These are phyloP conservation scores for Equus przewalskii DNA, from an alignment of 2,113 vertebrate species.

Conservation along the genomic window DNA sequence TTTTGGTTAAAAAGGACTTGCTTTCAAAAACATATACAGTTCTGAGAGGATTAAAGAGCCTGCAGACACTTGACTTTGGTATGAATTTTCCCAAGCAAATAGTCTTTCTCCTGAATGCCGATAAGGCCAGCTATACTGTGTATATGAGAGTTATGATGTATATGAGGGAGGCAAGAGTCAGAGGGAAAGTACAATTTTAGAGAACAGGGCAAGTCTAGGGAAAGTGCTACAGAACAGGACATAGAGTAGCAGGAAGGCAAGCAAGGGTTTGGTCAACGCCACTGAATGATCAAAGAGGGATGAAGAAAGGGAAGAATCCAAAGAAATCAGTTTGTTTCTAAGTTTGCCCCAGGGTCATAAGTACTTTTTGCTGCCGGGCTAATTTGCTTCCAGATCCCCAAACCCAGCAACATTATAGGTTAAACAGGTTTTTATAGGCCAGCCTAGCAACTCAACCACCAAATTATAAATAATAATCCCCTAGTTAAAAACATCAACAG, in stretches of 20 bases:
- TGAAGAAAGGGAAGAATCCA: neutral
- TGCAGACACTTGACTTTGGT: neutral
- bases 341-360: neutral
- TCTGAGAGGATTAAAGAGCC: neutral
- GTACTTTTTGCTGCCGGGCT: neutral
- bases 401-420: neutral
- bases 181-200: neutral
- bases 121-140: neutral
- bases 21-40: slow-evolving; percentile 3
- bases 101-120: neutral
- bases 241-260: neutral
- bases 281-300: neutral
- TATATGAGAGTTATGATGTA: neutral
- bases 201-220: neutral
- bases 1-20: slow-evolving; percentile 30
- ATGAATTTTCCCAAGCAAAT: slow-evolving; percentile 12
- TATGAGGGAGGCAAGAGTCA: neutral
- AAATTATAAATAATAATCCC: neutral
- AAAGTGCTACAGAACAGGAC: neutral
- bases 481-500: slow-evolving; percentile 18
- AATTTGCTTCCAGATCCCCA: slow-evolving; percentile 18
- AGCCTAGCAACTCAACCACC: neutral
- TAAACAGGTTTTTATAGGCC: slow-evolving; percentile 15
- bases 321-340: neutral
- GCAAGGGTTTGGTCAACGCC: neutral